Evolutionary conservation across 2,888 invertebrate species (phyloP), one percentile per base, ranked within the genome.

Genomic region (Oscheius sp.): DNA sequence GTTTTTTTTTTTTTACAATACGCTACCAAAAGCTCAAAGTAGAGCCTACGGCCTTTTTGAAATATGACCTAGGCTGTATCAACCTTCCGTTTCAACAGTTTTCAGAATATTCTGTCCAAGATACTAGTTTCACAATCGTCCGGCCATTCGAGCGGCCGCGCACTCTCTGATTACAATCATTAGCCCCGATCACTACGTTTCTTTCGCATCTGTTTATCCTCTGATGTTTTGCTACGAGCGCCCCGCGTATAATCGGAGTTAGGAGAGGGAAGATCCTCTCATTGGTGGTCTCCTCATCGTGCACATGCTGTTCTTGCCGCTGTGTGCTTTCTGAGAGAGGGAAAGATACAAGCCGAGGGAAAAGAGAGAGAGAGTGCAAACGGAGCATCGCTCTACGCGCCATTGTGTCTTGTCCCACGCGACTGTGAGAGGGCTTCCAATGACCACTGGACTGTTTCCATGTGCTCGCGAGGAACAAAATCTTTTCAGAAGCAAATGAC

Each of bases 401-500:
- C 68, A 68, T 68, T 68, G 68, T 68, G 68, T 63, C 63, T 63
- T 63, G 63, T 63, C 63, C 63, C 63, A 63, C 63, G 48, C 63
- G 63, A 60, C 50, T 63, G 48, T 68, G 57, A 68, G 50, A 68
- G 50, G 35, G 68, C 57, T 57, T 68, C 42, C 47, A 57, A 68
- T 68, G 68, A 68, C 57, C 68, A 48, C 63, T 48, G 35, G 66
- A 51, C 57, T 65, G 51, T 65, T 65, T 65, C 51, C 29, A 65
- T 51, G 68, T 42, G n/a, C 32, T 42, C 13, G 2, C 21, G 68
- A 53, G 57, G 29, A n/a, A 59, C 21, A 47, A 2, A 9, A 9
- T 29, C 13, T 42, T 79, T 82, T 37, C 79, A 84, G 84, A 76
- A 55, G 74, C 78, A 4, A 78, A 80, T 29, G 65, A 77, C 11